phyloP scores from a whole-genome alignment of 2,888 invertebrate species.

The Plagiodera versicolora region DNA sequence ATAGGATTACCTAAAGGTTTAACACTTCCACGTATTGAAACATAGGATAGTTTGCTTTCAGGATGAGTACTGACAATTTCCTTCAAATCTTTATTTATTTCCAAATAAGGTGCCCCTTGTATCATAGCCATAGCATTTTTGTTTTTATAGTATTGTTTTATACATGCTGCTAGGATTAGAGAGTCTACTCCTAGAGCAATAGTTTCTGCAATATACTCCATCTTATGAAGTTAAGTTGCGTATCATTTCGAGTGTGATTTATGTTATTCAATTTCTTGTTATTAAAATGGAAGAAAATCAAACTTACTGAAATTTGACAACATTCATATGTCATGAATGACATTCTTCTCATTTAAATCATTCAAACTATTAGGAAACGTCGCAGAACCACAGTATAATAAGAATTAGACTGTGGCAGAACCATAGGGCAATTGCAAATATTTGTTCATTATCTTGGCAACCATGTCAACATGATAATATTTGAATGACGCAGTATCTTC shows the following conservation, averaged over 20 bases:
- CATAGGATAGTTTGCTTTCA: constrained; percentile 70
- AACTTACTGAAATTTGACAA: neutral
- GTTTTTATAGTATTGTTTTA: constrained; percentile 74
- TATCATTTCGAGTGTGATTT: too few species aligned
- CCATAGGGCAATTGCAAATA: too few species aligned
- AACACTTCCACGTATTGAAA: constrained; percentile 74
- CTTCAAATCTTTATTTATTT: constrained; percentile 66
- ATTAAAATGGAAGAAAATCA: neutral
- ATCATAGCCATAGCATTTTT: constrained; percentile 71
- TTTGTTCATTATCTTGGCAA: too few species aligned
- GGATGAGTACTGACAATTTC: constrained; percentile 65
- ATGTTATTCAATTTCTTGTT: too few species aligned
- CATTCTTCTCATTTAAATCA: too few species aligned
- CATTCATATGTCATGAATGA: neutral
- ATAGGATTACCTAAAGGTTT: constrained; percentile 76
- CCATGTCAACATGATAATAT: neutral
- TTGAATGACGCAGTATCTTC: neutral
- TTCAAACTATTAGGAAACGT: too few species aligned
- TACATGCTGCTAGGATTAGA: constrained; percentile 71
- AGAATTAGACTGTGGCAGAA: too few species aligned
- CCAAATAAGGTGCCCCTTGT: constrained; percentile 70
- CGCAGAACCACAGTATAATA: too few species aligned
- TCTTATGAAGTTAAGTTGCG: constrained; percentile 44
- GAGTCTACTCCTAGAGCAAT: constrained; percentile 75
- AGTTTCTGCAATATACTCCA: constrained; percentile 79